A percentile compares a stretch with the other conserved stretches of the same genome.
phyloP scores from a whole-genome alignment of 2,797 vertebrate genomes.

The Eremophila alpestris region DNA sequence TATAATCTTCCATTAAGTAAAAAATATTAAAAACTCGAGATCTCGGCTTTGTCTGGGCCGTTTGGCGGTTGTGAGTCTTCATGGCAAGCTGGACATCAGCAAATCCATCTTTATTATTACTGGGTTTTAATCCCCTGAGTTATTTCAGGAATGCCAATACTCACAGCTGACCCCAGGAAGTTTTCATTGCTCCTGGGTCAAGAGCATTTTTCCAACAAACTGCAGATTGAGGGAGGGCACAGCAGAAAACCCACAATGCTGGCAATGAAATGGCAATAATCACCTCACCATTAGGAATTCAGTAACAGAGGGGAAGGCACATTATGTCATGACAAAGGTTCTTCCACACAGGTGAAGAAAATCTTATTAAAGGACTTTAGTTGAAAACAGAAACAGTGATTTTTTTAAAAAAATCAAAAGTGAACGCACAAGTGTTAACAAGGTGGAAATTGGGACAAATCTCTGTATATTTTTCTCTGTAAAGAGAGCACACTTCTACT shows the following conservation, averaged over 20 bases:
- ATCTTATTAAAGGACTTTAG: accelerated
- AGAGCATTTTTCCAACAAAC: background rate
- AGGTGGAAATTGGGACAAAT: background rate
- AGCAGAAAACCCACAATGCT: background rate
- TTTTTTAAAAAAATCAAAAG: background rate
- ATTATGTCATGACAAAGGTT: background rate
- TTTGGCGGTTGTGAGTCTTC: background rate
- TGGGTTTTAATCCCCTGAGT: background rate
- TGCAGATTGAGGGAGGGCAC: background rate
- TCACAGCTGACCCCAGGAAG: background rate
- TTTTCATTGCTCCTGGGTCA: background rate
- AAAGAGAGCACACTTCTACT: background rate
- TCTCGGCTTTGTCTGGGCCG: background rate
- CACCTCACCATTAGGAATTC: background rate
- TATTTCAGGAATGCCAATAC: constrained; percentile 28
- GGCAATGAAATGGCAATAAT: background rate
- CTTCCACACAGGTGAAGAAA: background rate
- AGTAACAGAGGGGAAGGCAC: accelerated
- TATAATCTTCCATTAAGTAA: background rate
- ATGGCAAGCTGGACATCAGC: background rate
- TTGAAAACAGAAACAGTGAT: background rate
- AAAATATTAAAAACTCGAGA: background rate
- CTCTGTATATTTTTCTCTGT: background rate
- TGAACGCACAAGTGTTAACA: accelerated
- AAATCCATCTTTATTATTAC: background rate